Evolutionary conservation across 1,140 invertebrate genomes (phyloP), one percentile per base, ranked within the genome.

Genomic region (Trissolcus basalis): DNA sequence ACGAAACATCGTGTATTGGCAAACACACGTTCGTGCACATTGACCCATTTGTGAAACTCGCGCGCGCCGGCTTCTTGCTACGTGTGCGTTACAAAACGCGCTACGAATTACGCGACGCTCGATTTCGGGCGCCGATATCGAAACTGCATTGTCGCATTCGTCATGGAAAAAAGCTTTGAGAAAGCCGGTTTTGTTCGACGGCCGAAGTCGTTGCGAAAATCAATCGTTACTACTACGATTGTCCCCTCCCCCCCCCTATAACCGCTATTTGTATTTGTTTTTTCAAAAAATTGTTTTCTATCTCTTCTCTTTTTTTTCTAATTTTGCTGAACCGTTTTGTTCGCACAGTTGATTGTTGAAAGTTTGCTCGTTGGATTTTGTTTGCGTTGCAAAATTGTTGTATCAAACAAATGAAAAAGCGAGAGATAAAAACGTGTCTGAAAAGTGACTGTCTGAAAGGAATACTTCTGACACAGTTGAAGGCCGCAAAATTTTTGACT

Each of bases 31-130:
- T 59, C 16, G 36, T 60, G 58, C 51, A 61, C 63, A 59, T 54
- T 75, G 72, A 75, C 72, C 72, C 49, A 70, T 76, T 76, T 69
- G 72, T 76, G 65, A 76, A 76, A 69, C 72, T 69, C 49, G 48
- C 53, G 49, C 53, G 59, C 59, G 48, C 60, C 35, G 50, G 50
- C 39, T 58, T 16, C 55, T 48, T 7, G 44, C 33, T 69, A 53
- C 63, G 45, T 50, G 44, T 41, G 60, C 33, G 59, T 70, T 70
- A 69, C 65, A 76, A 69, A 56, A 76, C 49, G 54, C 49, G 54
- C 59, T 50, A 71, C 67, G 65, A 65, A 76, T 65, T 65, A 55
- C 61, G 59, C 65, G 64, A 67, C 49, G 55, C 59, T 60, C 56
- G 56, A 70, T 70, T 70, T 67, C 58, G 71, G 50, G 56, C 63